Conservation (phyloP, 2,888 invertebrate genomes). For the Keiferia lycopersicella region DNA sequence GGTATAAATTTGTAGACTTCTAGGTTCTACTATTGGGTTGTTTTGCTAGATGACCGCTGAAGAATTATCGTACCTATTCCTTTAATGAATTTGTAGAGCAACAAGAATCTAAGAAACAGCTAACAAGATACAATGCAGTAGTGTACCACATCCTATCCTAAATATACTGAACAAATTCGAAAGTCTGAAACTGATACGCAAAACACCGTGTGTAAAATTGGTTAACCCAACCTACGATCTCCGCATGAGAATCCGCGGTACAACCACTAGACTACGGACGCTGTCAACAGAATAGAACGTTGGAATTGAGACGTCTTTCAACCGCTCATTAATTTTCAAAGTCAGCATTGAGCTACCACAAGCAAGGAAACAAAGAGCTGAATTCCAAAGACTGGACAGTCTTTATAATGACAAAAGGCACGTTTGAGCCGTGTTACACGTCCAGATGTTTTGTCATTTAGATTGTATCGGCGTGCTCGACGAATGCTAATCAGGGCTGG, state of each 20-base stretch:
- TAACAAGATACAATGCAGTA: too few species aligned
- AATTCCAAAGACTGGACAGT: constrained; percentile 48
- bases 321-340: constrained; percentile 75
- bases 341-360: constrained; percentile 44
- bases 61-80: too few species aligned
- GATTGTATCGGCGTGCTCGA: constrained; percentile 54
- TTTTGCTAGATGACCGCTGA: too few species aligned
- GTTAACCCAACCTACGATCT: background rate
- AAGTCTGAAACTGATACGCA: too few species aligned
- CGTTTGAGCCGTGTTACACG: constrained; percentile 63
- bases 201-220: too few species aligned
- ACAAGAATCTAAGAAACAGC: too few species aligned
- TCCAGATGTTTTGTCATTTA: constrained; percentile 60
- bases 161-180: too few species aligned
- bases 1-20: too few species aligned
- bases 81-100: too few species aligned
- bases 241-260: too few species aligned
- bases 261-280: constrained; percentile 17
- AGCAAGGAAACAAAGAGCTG: constrained; percentile 43
- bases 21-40: too few species aligned
- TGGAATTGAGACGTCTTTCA: constrained; percentile 57
- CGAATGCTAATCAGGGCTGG: constrained; percentile 36
- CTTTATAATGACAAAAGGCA: constrained; percentile 46
- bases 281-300: constrained; percentile 42
- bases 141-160: too few species aligned